Conservation (phyloP, 2,888 invertebrate genomes). For the Chrysotoxum bicinctum region DNA sequence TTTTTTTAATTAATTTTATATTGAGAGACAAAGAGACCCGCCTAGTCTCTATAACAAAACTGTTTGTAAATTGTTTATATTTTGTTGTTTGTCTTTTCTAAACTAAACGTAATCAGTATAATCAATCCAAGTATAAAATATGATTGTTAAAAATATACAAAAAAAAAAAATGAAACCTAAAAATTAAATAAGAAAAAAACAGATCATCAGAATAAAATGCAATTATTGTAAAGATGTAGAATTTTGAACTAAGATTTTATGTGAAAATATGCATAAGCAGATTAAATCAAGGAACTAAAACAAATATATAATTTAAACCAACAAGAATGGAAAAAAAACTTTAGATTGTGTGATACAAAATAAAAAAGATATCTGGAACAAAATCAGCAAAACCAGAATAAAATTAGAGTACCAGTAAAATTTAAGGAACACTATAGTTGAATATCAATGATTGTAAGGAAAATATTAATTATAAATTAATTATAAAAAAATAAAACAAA, state of each 20-base stretch:
- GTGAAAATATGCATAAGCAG: conserved; percentile 44
- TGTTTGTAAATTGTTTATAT: conserved; percentile 19
- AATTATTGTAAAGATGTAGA: conserved; percentile 63
- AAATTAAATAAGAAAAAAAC: neutral
- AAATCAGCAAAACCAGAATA: conserved; percentile 39
- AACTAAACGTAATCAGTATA: conserved; percentile 32
- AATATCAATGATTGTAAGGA: conserved; percentile 37
- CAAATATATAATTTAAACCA: conserved; percentile 8
- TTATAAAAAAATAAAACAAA: conserved; percentile 38
- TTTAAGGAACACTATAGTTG: conserved; percentile 60
- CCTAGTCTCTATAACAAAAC: neutral
- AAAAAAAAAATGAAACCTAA: neutral
- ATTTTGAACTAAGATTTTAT: conserved; percentile 42
- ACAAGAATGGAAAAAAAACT: conserved; percentile 35
- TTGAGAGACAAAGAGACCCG: neutral
- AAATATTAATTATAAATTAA: conserved; percentile 56
- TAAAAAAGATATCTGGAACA: conserved; percentile 32
- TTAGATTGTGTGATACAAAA: conserved; percentile 66
- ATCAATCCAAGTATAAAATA: conserved; percentile 22
- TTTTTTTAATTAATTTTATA: conserved; percentile 4
- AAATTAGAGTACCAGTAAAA: conserved; percentile 51
- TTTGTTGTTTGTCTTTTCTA: conserved; percentile 5
- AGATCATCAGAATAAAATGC: conserved; percentile 34
- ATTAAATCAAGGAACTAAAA: conserved; percentile 30
- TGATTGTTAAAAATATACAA: conserved; percentile 6